Base-by-base conservation (phyloP, 2,113 vertebrate species). In the Cebus imitator region DNA sequence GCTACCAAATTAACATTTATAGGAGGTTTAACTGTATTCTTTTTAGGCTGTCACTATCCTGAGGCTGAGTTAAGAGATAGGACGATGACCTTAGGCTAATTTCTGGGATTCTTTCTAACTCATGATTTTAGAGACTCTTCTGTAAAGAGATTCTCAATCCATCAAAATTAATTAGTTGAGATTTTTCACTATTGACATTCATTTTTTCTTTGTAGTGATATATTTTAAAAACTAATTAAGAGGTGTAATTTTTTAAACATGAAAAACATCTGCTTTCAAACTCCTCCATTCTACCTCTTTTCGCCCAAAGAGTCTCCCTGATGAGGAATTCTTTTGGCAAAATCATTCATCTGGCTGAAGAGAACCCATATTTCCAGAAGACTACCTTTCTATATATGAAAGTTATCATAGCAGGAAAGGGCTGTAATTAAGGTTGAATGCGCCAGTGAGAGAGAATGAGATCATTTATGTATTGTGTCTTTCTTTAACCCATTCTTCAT, bases 301-400 rank as follows among this genome's bases (percentile, higher is more conserved):
- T 6, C 18, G 11, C 40, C 64, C n/a, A 55, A 48, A 82, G 76
- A 52, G 45, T 92, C 30, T 79, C 75, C 76, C 20, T 50, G 27
- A 85, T 90, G 52, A 94, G 37, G 45, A 82, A 81, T 75, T 86
- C 23, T 73, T 90, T 61, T 12, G 18, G 45, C 13, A 75, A 90
- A 86, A 91, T 73, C 37, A 90, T 75, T 86, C 86, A 48, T 66
- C n/a, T 96, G 64, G 30, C 80, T 96, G 78, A 96, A 84, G 73
- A 55, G 48, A 83, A 78, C 58, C 37, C 35, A 37, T 76, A 18
- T 83, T 84, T 73, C 73, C 73, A 96, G 48, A 40, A 88, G 37
- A 76, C 30, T 85, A 16, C 48, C 72, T 90, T 79, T 93, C 21
- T 52, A 10, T 72, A 43, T 52, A 64, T 79, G 80, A 52, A 90